Conservation (phyloP, 2,797 vertebrate species). For the Huso huso region DNA sequence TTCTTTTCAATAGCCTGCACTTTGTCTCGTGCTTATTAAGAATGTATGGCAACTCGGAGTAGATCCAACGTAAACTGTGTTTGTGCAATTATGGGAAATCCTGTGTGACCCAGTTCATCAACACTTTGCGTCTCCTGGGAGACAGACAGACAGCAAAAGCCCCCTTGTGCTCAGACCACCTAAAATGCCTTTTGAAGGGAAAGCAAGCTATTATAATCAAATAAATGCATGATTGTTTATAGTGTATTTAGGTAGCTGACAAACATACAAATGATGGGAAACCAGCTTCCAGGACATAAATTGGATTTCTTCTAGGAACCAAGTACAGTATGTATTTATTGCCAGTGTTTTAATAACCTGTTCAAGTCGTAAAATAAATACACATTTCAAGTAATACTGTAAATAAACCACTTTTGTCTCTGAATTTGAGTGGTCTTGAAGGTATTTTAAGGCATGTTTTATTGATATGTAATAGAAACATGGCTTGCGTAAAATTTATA, state of each 20-base stretch:
- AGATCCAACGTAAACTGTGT: constrained; percentile 17
- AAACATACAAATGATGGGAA: background rate
- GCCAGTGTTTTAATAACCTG: too few species aligned
- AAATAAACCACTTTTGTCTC: too few species aligned
- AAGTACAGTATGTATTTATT: constrained; percentile 3
- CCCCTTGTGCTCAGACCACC: constrained; percentile 17
- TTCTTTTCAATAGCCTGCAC: constrained; percentile 18
- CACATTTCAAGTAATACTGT: too few species aligned
- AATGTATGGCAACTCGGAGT: constrained; percentile 19
- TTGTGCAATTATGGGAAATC: constrained; percentile 39
- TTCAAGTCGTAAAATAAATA: too few species aligned
- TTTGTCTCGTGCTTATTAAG: constrained; percentile 30
- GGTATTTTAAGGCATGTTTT: too few species aligned
- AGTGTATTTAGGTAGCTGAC: background rate
- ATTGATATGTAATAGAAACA: too few species aligned
- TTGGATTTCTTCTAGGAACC: background rate
- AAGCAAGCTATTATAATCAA: background rate
- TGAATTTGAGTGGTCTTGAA: too few species aligned
- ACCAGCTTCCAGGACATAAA: background rate
- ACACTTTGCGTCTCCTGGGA: background rate
- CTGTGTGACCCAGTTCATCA: constrained; percentile 3
- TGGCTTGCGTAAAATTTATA: too few species aligned
- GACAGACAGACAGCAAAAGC: background rate
- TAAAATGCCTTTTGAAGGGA: constrained; percentile 4
- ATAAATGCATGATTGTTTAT: too few species aligned